phyloP scores from a whole-genome alignment of 2,797 vertebrate species.

The Apogon talboti region DNA sequence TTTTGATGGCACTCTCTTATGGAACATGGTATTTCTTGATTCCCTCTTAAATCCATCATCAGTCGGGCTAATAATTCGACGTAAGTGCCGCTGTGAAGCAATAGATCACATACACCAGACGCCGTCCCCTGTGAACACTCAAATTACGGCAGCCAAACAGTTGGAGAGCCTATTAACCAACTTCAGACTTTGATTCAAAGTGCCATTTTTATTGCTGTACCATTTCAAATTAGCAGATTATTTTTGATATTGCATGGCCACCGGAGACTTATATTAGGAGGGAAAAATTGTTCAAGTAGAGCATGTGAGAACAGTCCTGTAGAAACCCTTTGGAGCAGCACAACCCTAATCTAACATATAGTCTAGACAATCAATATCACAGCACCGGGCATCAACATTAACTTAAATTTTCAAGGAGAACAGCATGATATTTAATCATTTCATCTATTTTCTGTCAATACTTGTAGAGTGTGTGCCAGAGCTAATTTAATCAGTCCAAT shows the following conservation, averaged over 20 bases:
- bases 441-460: background rate
- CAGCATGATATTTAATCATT: background rate
- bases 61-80: conserved; percentile 69
- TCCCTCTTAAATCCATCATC: conserved; percentile 74
- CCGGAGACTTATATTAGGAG: conserved; percentile 30
- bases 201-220: conserved; percentile 41
- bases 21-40: conserved; percentile 74
- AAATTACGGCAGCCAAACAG: conserved; percentile 67
- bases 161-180: conserved; percentile 57
- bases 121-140: conserved; percentile 64
- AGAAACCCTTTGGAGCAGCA: background rate
- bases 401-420: background rate
- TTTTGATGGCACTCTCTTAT: conserved; percentile 72
- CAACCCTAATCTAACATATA: background rate
- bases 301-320: conserved; percentile 14
- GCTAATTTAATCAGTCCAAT: too few relatives aligned
- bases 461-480: too few relatives aligned
- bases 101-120: conserved; percentile 64
- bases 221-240: conserved; percentile 55
- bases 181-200: conserved; percentile 66
- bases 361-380: background rate
- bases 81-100: conserved; percentile 66
- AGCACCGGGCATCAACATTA: background rate
- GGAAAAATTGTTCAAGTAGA: conserved; percentile 14
- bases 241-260: conserved; percentile 40